Conservation (phyloP, 1,140 invertebrate species). For the Drosophila kanapiae region DNA sequence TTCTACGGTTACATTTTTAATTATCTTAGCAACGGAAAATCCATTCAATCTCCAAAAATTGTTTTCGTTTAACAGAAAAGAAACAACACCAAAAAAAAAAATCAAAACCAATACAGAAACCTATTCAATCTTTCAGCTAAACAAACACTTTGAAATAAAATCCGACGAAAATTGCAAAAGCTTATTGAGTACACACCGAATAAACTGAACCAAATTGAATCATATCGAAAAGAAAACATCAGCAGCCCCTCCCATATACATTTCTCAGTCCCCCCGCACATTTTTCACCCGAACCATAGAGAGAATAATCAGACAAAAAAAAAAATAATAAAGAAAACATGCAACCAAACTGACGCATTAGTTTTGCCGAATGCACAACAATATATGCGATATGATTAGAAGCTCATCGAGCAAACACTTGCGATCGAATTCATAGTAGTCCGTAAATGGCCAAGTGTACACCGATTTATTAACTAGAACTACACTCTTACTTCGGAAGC, state of each 20-base stretch:
- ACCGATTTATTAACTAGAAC: too few relatives aligned
- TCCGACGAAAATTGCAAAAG: constrained; percentile 10
- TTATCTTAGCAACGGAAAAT: background rate
- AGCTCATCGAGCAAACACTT: background rate
- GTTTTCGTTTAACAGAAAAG: background rate
- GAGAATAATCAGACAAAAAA: background rate
- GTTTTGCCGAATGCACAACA: constrained; percentile 31
- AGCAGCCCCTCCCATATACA: background rate
- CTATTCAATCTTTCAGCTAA: constrained; percentile 21
- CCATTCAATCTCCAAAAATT: constrained; percentile 10
- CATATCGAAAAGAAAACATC: constrained; percentile 12
- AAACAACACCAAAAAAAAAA: background rate
- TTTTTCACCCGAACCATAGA: constrained; percentile 15
- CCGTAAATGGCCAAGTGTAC: too few relatives aligned
- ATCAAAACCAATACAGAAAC: constrained; percentile 11
- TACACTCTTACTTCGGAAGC: background rate
- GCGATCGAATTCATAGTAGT: background rate
- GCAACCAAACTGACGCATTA: constrained; percentile 38
- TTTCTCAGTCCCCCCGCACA: background rate
- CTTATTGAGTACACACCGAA: constrained; percentile 17
- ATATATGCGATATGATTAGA: constrained; percentile 39
- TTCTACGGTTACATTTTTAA: background rate
- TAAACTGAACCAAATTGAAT: constrained; percentile 23
- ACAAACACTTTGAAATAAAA: constrained; percentile 26
- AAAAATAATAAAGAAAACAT: constrained; percentile 11